Base-by-base conservation (phyloP, 1,140 invertebrate species). In the Callitettix versicolor region DNA sequence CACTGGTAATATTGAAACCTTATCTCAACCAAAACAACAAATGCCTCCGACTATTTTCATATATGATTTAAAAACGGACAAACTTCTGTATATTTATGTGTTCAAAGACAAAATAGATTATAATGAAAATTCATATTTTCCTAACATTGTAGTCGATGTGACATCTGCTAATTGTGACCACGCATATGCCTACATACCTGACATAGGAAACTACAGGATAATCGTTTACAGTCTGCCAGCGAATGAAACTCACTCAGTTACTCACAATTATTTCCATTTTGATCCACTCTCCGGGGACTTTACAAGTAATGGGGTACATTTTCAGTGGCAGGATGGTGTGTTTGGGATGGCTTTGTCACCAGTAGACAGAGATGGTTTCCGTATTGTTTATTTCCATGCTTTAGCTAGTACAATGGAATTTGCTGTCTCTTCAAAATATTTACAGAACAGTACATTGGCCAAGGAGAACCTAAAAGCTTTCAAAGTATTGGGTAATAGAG, bases 201-300 rank as follows among this genome's bases (percentile, higher is more conserved):
- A 89, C 65, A 68, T 86, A 6, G 78, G 78, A 7, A 80, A 70
- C 14, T 84, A 85, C 62, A 82, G 80, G 18, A 65, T 89, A 0
- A 76, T 88, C 0, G 84, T 88, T 1, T 89, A 88, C 63, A 84
- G 79, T 40, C 73, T 81, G 62, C 77, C 79, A 18, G 73, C 81
- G 20, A 78, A 88, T 60, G 77, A 82, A 54, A 86, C 84, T 0
- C 86, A 84, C 78, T 72, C 82, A 18, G 74, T 88, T 3, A 70
- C 79, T 50, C 85, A 89, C 63, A 85, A 88, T 65, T 89, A 80
- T 69, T 88, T 89, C 75, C 76, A 85, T 68, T 86, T 88, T 52
- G 85, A 89, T 67, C 85, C 86, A 0, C 64, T 87, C 9, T 73
- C 80, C 58, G 84, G 74, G 64, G 63, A 69, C 53, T 85, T 85